Evolutionary conservation across 2,113 vertebrate genomes (phyloP).

Genomic region (Crotalus tigris): DNA sequence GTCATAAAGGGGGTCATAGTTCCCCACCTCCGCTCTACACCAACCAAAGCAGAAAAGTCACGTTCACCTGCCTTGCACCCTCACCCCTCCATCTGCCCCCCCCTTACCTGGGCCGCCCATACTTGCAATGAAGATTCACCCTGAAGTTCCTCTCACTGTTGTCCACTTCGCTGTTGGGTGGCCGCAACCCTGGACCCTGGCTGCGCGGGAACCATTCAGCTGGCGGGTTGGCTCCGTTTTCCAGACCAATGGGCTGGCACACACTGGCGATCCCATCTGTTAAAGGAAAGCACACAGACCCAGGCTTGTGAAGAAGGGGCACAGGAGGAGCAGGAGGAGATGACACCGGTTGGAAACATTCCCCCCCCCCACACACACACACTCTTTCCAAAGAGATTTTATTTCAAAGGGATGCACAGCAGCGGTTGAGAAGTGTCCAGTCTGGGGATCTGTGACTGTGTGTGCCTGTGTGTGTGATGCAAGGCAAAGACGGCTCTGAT

Average conservation of each 20-base stretch:
- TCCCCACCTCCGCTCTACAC: neutral
- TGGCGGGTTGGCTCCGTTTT: conserved; percentile 68
- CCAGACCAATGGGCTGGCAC: conserved; percentile 67
- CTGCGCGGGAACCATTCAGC: conserved; percentile 57
- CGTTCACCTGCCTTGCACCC: neutral
- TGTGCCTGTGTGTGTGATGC: neutral
- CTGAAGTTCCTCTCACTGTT: conserved; percentile 50
- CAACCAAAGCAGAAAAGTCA: neutral
- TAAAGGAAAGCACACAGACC: conserved; percentile 58
- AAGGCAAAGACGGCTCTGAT: neutral
- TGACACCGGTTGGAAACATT: neutral
- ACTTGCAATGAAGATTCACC: conserved; percentile 64
- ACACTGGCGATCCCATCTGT: conserved; percentile 75
- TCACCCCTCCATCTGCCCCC: neutral
- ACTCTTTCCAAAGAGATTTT: neutral
- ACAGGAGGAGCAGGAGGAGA: neutral
- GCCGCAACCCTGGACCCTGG: conserved; percentile 53
- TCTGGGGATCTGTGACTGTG: neutral
- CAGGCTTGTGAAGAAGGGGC: conserved; percentile 15
- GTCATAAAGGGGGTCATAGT: too few relatives aligned
- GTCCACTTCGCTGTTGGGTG: conserved; percentile 47
- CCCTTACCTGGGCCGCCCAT: conserved; percentile 57
- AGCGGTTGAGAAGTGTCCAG: neutral
- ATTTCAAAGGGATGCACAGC: neutral
- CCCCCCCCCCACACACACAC: neutral